Evolutionary conservation across 2,888 invertebrate species (phyloP).

Genomic region (Tromatobia lineatoria): DNA sequence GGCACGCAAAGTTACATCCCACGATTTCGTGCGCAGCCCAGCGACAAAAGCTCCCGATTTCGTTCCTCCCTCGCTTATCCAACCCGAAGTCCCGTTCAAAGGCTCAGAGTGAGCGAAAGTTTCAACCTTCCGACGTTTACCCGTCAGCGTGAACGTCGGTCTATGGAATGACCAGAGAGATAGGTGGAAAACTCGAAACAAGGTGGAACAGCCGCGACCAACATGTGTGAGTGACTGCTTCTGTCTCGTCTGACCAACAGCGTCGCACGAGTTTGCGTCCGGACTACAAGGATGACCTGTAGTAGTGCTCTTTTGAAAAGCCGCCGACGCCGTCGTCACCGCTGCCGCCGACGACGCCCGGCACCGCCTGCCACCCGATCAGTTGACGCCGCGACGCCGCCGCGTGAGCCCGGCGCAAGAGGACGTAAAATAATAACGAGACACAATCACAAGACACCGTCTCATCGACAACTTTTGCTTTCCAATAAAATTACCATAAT

Average conservation of each 20-base stretch:
- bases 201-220: not conserved
- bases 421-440: not conserved
- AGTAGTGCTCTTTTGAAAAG: constrained; percentile 64
- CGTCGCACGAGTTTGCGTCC: not conserved
- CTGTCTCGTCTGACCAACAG: constrained; percentile 2
- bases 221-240: constrained; percentile 18
- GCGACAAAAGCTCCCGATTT: not conserved
- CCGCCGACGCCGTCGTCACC: constrained; percentile 9
- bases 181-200: not conserved
- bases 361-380: constrained; percentile 68
- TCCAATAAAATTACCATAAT: too few relatives aligned
- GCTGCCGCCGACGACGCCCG: constrained; percentile 62
- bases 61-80: not conserved
- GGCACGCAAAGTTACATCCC: not conserved
- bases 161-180: too few relatives aligned
- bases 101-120: not conserved
- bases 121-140: not conserved
- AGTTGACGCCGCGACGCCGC: constrained; percentile 82
- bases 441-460: not conserved
- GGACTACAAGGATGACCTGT: constrained; percentile 42
- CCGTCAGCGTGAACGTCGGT: too few relatives aligned
- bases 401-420: constrained; percentile 68
- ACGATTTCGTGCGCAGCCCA: not conserved
- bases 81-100: not conserved
- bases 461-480: not conserved